phyloP scores from a whole-genome alignment of 1,140 invertebrate genomes.

The Macrobrachium nipponense region DNA sequence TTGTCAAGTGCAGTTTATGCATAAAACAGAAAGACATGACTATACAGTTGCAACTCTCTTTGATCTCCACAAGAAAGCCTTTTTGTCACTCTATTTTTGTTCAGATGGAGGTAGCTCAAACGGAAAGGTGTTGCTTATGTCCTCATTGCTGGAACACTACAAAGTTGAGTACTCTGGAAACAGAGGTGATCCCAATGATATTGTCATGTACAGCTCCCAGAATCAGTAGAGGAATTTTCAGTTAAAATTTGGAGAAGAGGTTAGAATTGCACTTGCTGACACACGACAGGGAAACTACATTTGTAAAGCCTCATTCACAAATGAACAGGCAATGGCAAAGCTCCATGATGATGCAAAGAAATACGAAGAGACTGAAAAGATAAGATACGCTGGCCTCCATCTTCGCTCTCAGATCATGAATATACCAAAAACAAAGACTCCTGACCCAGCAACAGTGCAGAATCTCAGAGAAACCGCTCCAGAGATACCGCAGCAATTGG shows the following conservation, averaged over 20 bases:
- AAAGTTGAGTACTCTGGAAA: too few species aligned
- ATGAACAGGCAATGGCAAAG: too few species aligned
- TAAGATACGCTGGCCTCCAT: constrained; percentile 16
- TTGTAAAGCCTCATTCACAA: constrained; percentile 3
- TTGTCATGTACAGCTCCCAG: background rate
- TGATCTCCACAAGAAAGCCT: constrained; percentile 9
- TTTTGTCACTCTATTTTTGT: background rate
- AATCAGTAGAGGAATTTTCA: background rate
- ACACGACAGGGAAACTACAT: background rate
- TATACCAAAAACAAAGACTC: constrained; percentile 19
- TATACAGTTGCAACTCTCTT: background rate
- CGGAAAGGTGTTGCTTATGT: too few species aligned
- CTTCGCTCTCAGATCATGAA: constrained; percentile 26
- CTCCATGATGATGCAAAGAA: constrained; percentile 12
- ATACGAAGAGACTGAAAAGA: constrained; percentile 22
- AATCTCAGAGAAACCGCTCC: constrained; percentile 12
- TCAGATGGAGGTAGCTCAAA: background rate
- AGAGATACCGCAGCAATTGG: too few species aligned
- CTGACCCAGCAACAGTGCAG: constrained; percentile 17
- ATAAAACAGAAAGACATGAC: background rate
- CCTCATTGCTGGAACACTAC: too few species aligned
- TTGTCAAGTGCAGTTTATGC: background rate
- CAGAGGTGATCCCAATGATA: background rate
- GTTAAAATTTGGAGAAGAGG: background rate
- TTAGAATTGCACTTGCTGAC: background rate